phyloP scores from a whole-genome alignment of 92 coral and sea anemone species.

The Epizoanthus scotinus region DNA sequence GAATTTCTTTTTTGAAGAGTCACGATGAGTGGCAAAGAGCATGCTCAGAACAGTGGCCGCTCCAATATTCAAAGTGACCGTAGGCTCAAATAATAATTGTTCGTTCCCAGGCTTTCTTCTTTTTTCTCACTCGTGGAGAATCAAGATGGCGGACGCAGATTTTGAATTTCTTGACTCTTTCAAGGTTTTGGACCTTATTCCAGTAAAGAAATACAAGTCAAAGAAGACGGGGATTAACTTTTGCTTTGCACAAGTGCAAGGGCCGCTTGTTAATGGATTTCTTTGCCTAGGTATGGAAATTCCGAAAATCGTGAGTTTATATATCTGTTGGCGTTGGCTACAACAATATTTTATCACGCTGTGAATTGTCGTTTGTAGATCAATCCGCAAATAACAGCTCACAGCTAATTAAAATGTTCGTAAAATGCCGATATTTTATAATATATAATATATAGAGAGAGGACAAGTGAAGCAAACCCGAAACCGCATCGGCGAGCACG shows the following conservation, averaged over 20 bases:
- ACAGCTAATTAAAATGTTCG: no score
- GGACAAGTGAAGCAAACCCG: no score
- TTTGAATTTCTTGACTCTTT: constrained; percentile 81
- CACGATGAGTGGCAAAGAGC: constrained; percentile 28
- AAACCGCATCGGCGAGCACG: no score
- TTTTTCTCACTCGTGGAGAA: not conserved
- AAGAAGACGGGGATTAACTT: constrained; percentile 88
- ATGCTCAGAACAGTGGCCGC: constrained; percentile 8
- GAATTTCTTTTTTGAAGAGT: constrained; percentile 60
- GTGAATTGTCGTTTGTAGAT: no score
- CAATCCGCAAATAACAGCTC: no score
- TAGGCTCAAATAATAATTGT: not conserved
- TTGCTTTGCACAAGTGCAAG: constrained; percentile 93
- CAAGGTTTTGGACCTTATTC: constrained; percentile 71
- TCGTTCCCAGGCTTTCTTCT: no score
- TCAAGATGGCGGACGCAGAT: constrained; percentile 81
- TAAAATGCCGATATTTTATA: no score
- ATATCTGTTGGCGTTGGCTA: no score
- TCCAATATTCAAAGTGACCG: not conserved
- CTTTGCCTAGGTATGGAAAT: constrained; percentile 81
- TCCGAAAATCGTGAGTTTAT: no score
- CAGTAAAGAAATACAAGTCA: constrained; percentile 87
- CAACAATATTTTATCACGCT: no score
- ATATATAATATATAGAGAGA: no score
- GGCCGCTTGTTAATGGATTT: constrained; percentile 97